These are phyloP conservation scores for Helicoverpa assulta DNA, from an alignment of 2,888 invertebrate species.

Conservation along the genomic window DNA sequence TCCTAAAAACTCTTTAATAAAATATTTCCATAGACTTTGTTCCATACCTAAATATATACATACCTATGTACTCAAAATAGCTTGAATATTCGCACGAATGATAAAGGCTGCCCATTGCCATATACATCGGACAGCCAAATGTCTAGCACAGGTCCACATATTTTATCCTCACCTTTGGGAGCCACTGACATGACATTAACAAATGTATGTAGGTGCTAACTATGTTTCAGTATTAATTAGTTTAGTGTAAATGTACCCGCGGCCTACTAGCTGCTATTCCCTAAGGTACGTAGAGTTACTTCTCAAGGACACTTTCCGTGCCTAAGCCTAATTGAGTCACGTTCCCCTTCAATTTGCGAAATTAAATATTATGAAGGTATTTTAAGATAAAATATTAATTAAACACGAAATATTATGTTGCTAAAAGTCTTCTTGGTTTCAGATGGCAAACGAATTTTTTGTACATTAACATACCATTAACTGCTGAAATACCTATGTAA, in stretches of 20 bases:
- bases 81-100: background rate
- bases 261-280: conserved; percentile 38
- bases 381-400: too few species aligned
- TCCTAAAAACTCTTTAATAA: too few species aligned
- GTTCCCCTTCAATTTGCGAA: conserved; percentile 16
- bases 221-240: conserved; percentile 42
- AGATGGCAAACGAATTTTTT: background rate
- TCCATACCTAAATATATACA: too few species aligned
- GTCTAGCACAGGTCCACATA: conserved; percentile 9
- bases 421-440: background rate
- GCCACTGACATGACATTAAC: conserved; percentile 27
- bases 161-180: conserved; percentile 28
- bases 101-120: background rate
- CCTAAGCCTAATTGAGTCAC: conserved; percentile 36
- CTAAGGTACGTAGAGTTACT: conserved; percentile 40
- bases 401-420: background rate
- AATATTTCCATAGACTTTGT: too few species aligned
- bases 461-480: background rate
- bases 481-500: background rate
- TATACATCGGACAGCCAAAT: background rate
- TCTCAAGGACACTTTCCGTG: conserved; percentile 45
- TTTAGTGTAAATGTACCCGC: conserved; percentile 37
- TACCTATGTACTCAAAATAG: too few species aligned
- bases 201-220: conserved; percentile 23
- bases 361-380: background rate